phyloP scores from a whole-genome alignment of 2,797 vertebrate genomes.

The Gobio occitaniae region DNA sequence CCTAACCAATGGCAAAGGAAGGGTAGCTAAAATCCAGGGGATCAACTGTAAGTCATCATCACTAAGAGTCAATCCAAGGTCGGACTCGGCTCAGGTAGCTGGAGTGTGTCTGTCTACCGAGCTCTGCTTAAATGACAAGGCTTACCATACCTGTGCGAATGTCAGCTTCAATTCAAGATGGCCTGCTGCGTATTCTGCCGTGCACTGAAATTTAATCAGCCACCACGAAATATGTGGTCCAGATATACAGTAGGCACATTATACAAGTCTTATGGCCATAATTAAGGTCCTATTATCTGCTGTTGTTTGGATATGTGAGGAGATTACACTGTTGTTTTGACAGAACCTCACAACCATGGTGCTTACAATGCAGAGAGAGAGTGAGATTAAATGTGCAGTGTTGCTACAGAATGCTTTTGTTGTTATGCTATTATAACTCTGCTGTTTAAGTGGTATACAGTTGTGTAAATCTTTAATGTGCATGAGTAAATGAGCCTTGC shows the following conservation, averaged over 20 bases:
- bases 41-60: conserved; percentile 76
- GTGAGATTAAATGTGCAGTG: conserved; percentile 54
- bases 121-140: conserved; percentile 65
- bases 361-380: conserved; percentile 36
- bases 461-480: conserved; percentile 37
- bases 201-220: conserved; percentile 39
- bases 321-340: conserved; percentile 50
- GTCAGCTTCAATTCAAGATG: conserved; percentile 33
- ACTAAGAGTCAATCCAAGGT: conserved; percentile 77
- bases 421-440: conserved; percentile 51
- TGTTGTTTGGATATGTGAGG: conserved; percentile 38
- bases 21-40: conserved; percentile 69
- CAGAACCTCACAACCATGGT: conserved; percentile 27
- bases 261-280: conserved; percentile 53
- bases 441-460: conserved; percentile 35
- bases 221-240: conserved; percentile 41
- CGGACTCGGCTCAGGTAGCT: conserved; percentile 67
- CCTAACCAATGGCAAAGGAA: conserved; percentile 58
- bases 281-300: conserved; percentile 44
- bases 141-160: conserved; percentile 51
- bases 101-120: conserved; percentile 63
- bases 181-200: conserved; percentile 19
- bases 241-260: conserved; percentile 46
- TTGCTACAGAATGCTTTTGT: conserved; percentile 54
- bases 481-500: conserved; percentile 32